Percentiles rank a stretch among this genome's conserved stretches.
phyloP scores from a whole-genome alignment of 2,797 vertebrate species.

The Sebastes itinus region DNA sequence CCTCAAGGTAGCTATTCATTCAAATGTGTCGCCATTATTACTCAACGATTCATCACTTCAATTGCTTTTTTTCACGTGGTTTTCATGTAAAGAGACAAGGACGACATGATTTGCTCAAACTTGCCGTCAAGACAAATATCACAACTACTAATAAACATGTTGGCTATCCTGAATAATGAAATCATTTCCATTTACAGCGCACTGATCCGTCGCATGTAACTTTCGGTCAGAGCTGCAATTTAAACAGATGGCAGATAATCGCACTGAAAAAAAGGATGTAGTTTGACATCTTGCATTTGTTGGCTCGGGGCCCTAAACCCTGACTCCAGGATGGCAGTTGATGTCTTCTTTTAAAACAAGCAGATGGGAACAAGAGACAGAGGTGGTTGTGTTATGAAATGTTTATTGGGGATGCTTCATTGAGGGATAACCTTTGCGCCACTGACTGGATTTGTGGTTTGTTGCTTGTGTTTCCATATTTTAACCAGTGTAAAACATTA shows the following conservation, averaged over 20 bases:
- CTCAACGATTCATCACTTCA: neutral
- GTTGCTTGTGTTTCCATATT: neutral
- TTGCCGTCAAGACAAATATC: neutral
- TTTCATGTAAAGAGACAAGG: neutral
- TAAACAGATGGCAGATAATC: slow-evolving; percentile 37
- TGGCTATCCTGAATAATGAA: neutral
- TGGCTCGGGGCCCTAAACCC: slow-evolving; percentile 16
- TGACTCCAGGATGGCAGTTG: neutral
- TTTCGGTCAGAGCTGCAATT: neutral
- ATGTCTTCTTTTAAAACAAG: slow-evolving; percentile 11
- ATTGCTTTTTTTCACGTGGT: neutral
- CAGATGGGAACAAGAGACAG: neutral
- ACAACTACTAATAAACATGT: neutral
- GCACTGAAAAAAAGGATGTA: neutral
- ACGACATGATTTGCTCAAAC: neutral
- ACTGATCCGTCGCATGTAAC: neutral
- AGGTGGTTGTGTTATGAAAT: neutral
- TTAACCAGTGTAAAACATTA: neutral
- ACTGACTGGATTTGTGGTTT: neutral
- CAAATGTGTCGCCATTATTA: neutral
- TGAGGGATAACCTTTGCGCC: neutral
- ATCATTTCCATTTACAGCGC: neutral
- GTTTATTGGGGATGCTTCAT: neutral
- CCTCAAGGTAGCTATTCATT: neutral
- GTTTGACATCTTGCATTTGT: slow-evolving; percentile 36